Base-by-base conservation (phyloP, 2,113 vertebrate genomes). In the Melanostigma gelatinosum region DNA sequence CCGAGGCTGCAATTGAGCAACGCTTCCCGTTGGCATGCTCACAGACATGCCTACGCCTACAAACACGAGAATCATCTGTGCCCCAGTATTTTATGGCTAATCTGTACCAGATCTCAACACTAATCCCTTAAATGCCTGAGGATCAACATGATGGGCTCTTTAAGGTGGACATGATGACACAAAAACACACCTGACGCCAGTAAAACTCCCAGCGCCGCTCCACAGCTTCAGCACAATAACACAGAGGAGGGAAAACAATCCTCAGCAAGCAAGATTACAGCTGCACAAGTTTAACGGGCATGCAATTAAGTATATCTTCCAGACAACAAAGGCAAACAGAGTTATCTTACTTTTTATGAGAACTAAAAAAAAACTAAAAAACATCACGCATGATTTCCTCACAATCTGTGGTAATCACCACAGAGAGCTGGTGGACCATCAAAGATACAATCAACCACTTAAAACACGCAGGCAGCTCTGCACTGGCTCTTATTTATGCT, bases 351-450 rank as follows among this genome's bases (percentile, higher is more conserved):
- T 48, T 87, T 89, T 84, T 77, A 79, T 75, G 48, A 82, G 87
- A 72, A 48, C 48, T 64, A 71, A 40, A 65, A 63, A 48, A 16
- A 54, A 22, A 24, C 52, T 34, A 5, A 44, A 76, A 76, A 79
- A 74, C 81, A 84, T 82, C 70, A 85, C 20, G 74, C 84, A 79
- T 80, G 85, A 84, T 84, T 92, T 93, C 71, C 84, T 88, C 87
- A 78, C 85, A 84, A 79, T 86, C 88, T 87, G 60, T 79, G 72
- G 84, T 88, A 85, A 89, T 92, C 85, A 85, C 80, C 75, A 63
- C 65, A 81, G 74, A 92, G 87, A 93, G 86, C 92, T 93, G 93
- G 67, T 93, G 91, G 93, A 94, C 94, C 94, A 93, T 95, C 93
- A 94, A 83, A 85, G 72, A 82, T 82, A 86, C 83, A 92, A 91